Base-by-base conservation (phyloP, 1,140 invertebrate genomes). In the Daktulosphaira vitifoliae region DNA sequence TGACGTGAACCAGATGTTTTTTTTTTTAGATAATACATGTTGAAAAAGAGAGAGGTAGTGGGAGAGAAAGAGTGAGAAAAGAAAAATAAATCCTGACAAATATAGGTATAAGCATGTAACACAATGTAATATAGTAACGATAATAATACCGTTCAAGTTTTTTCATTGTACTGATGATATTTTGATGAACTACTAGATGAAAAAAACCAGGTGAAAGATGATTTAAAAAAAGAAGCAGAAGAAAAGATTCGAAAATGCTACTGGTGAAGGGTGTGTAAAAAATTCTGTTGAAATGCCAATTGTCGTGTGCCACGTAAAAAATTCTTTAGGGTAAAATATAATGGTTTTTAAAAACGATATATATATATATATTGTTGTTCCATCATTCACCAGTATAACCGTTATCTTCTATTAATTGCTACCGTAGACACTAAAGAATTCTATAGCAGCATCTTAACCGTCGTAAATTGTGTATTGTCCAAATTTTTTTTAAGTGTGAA, bases 1-100 rank as follows among this genome's bases (percentile, higher is more conserved):
- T 48, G 56, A 29, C 25, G 56, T 62, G 25, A 46, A 62, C 56
- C 56, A 62, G 56, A 62, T 62, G 56, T 62, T 62, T 56, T 56
- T 56, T n/a, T n/a, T 18, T 56, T 62, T 62, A 20, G 54, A 44
- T 62, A 48, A 44, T 46, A 23, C 23, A 7, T 20, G 39, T 46
- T 18, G 38, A 39, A 18, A 59, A 44, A 44, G 11, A 44, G 11
- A n/a, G 39, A 18, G 9, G 15, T 7, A 29, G n/a, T n/a, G 23
- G n/a, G n/a, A 44, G 54, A 29, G 39, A 56, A 26, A 56, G 53
- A 56, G 23, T 26, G 53, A 56, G 53, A 46, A 39, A 7, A 48
- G 16, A 59, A 46, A 59, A 46, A 29, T 46, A 59, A 59, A 59
- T 59, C 54, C 39, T 15, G 23, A 59, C 54, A n/a, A n/a, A n/a